Evolutionary conservation across 2,888 invertebrate species (phyloP).

Genomic region (Dioctria linearis): DNA sequence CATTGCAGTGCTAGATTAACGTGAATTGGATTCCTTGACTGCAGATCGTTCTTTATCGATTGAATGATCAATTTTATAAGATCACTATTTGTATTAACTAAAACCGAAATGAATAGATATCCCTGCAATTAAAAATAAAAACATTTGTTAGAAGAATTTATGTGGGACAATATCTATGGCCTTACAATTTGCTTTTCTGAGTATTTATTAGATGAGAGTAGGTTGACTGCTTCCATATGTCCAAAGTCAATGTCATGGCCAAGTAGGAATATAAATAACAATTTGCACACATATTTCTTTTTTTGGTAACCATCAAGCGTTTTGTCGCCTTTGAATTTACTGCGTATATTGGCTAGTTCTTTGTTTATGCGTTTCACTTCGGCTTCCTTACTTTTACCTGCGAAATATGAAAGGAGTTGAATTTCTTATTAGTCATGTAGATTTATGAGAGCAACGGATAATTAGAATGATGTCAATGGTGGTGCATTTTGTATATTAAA

Average conservation of each 20-base stretch:
- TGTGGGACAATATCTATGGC: background rate
- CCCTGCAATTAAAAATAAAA: constrained; percentile 78
- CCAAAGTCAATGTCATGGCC: constrained; percentile 99
- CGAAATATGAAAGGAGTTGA: constrained; percentile 58
- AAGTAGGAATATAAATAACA: constrained; percentile 98
- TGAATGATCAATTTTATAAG: constrained; percentile 99
- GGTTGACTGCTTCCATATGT: constrained; percentile 99
- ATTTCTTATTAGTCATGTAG: too few species aligned
- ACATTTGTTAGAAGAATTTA: background rate
- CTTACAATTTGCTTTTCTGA: constrained; percentile 99
- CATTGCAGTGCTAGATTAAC: constrained; percentile 99
- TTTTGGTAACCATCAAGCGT: constrained; percentile 99
- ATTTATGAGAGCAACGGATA: background rate
- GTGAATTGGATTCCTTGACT: constrained; percentile 96
- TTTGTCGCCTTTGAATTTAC: constrained; percentile 99
- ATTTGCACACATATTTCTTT: constrained; percentile 99
- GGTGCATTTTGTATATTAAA: too few species aligned
- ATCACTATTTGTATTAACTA: constrained; percentile 99
- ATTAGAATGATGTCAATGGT: background rate
- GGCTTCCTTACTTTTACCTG: constrained; percentile 99
- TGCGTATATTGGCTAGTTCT: constrained; percentile 98
- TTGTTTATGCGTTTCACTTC: constrained; percentile 99
- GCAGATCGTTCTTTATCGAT: constrained; percentile 98
- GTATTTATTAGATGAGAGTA: constrained; percentile 99
- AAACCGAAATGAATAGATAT: constrained; percentile 98